Conservation (phyloP, 2,113 vertebrate species). For the Falcunculus frontatus region DNA sequence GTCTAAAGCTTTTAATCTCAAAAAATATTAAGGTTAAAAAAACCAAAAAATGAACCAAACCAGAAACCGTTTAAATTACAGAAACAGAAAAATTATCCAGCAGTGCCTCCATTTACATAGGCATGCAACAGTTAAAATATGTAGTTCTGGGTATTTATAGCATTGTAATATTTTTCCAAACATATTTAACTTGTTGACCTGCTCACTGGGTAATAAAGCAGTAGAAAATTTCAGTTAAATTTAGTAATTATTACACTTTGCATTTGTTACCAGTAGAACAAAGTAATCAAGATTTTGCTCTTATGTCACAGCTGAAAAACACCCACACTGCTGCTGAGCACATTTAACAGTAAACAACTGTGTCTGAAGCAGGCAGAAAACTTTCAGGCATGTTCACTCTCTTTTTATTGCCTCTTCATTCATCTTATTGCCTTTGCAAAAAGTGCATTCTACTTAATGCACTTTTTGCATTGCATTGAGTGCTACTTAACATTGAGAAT, state of each 20-base stretch:
- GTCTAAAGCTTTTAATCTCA: neutral
- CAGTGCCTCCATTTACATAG: neutral
- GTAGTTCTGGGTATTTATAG: neutral
- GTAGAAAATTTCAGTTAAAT: neutral
- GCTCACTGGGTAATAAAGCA: neutral
- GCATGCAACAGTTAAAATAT: neutral
- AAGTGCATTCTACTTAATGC: neutral
- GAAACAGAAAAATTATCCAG: neutral
- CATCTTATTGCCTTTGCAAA: neutral
- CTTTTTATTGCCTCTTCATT: neutral
- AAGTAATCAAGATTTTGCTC: neutral
- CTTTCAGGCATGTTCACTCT: neutral
- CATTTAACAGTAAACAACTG: neutral
- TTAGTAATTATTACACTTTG: neutral
- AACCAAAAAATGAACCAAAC: neutral
- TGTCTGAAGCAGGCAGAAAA: neutral
- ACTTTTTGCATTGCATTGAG: neutral
- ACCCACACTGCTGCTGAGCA: neutral
- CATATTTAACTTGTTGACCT: neutral
- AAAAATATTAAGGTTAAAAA: neutral
- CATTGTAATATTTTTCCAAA: neutral
- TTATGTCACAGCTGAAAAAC: neutral
- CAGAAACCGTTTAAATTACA: neutral
- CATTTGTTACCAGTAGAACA: neutral
- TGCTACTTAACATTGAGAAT: neutral